phyloP scores from a whole-genome alignment of 2,797 vertebrate species.

The Galagoides demidoff region DNA sequence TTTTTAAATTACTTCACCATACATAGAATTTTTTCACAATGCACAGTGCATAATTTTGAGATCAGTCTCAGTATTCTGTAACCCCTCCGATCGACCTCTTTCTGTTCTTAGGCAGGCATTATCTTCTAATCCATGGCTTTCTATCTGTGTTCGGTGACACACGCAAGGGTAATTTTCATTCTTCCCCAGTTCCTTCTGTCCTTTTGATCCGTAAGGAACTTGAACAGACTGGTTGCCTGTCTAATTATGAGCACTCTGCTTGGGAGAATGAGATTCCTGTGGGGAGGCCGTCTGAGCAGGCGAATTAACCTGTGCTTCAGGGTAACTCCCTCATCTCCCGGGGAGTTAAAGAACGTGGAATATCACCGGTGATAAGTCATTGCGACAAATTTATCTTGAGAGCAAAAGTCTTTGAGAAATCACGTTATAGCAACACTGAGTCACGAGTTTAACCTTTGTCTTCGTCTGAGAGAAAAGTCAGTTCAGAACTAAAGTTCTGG shows the following conservation, averaged over 20 bases:
- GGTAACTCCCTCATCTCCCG: background rate
- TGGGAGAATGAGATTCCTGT: background rate
- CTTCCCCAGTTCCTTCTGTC: background rate
- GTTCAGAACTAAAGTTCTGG: background rate
- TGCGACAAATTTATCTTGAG: background rate
- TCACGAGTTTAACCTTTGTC: background rate
- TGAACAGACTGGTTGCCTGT: background rate
- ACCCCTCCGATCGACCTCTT: background rate
- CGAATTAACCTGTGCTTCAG: background rate
- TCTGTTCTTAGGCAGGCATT: background rate
- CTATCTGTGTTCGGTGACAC: background rate
- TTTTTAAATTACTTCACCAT: background rate
- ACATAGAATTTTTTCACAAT: background rate
- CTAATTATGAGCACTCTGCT: background rate
- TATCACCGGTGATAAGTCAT: background rate
- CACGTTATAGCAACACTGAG: background rate
- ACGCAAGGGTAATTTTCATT: background rate
- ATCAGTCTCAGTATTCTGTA: background rate
- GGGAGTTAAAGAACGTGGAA: background rate
- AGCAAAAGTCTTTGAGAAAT: background rate
- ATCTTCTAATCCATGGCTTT: background rate
- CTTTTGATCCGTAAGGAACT: background rate
- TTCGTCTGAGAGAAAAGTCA: background rate
- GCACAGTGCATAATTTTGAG: background rate
- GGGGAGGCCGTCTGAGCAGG: background rate